Conservation (phyloP, 2,797 vertebrate species). For the Rhodeus uyekii region DNA sequence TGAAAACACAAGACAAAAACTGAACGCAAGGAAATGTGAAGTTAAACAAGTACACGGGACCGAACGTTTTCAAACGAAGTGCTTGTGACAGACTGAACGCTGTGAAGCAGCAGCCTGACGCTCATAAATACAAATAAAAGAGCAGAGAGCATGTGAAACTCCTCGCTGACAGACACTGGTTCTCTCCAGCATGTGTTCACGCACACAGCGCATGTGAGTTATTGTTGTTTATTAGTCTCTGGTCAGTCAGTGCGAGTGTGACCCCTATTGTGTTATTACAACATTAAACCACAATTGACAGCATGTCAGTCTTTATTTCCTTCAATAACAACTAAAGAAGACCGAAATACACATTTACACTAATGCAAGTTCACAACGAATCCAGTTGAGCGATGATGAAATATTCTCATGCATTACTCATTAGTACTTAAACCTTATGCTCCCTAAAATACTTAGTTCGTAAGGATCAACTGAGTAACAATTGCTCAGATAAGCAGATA, state of each 20-base stretch:
- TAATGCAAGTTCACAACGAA: neutral
- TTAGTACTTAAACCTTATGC: too few relatives aligned
- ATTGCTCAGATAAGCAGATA: too few relatives aligned
- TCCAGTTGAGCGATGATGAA: neutral
- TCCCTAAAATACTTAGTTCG: too few relatives aligned
- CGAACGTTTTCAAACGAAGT: neutral
- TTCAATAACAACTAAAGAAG: too few relatives aligned
- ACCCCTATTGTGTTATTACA: neutral
- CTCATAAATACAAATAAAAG: neutral
- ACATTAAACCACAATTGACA: neutral
- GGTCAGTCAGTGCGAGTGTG: constrained; percentile 10
- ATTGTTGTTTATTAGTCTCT: constrained; percentile 11
- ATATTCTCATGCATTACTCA: neutral
- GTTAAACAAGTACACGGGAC: neutral
- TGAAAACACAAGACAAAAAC: neutral
- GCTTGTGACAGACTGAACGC: neutral
- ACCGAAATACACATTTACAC: neutral
- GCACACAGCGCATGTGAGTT: neutral
- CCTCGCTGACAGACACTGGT: neutral
- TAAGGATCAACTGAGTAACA: too few relatives aligned
- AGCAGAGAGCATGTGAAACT: neutral
- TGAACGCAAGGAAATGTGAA: neutral
- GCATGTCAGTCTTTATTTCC: neutral
- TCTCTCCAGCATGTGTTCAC: neutral
- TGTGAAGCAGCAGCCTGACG: neutral